Evolutionary conservation across 2,888 invertebrate genomes (phyloP).

Genomic region (Hemithea aestivaria): DNA sequence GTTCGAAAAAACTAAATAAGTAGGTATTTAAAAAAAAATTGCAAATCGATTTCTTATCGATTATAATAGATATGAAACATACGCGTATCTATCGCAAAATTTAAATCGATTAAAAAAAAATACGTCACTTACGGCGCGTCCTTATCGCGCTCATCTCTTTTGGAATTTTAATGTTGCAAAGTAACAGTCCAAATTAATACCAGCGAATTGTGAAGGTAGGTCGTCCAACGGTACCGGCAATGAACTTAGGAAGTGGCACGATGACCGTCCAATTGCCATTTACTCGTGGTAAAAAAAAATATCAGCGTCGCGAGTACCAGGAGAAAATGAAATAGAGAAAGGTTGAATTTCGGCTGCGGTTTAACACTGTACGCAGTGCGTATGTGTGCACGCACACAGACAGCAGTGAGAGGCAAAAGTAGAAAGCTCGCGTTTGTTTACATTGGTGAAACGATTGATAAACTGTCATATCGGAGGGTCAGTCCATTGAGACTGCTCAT

Average conservation of each 20-base stretch:
- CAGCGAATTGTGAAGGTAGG: conserved; percentile 73
- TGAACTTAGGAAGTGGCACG: conserved; percentile 62
- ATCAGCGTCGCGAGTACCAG: conserved; percentile 56
- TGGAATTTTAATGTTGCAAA: conserved; percentile 67
- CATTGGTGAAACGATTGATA: conserved; percentile 42
- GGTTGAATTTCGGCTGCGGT: conserved; percentile 47
- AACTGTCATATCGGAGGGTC: conserved; percentile 29
- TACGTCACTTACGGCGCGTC: conserved; percentile 25
- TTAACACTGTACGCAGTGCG: conserved; percentile 4
- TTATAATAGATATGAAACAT: too few relatives aligned
- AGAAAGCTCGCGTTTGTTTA: conserved; percentile 57
- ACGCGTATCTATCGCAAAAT: too few relatives aligned
- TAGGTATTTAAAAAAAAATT: too few relatives aligned
- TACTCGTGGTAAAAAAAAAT: conserved; percentile 58
- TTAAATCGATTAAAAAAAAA: conserved; percentile 7
- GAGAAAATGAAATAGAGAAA: conserved; percentile 66
- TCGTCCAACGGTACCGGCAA: conserved; percentile 71
- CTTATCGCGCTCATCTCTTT: conserved; percentile 57
- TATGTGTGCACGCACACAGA: conserved; percentile 29
- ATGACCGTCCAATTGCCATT: conserved; percentile 58
- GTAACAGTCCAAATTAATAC: conserved; percentile 72
- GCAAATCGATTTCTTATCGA: too few relatives aligned
- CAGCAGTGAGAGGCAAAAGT: conserved; percentile 43
- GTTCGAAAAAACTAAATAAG: too few relatives aligned
- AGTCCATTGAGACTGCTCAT: too few relatives aligned